Base-by-base conservation (phyloP, 1,140 invertebrate genomes). In the Melipona quadrifasciata region DNA sequence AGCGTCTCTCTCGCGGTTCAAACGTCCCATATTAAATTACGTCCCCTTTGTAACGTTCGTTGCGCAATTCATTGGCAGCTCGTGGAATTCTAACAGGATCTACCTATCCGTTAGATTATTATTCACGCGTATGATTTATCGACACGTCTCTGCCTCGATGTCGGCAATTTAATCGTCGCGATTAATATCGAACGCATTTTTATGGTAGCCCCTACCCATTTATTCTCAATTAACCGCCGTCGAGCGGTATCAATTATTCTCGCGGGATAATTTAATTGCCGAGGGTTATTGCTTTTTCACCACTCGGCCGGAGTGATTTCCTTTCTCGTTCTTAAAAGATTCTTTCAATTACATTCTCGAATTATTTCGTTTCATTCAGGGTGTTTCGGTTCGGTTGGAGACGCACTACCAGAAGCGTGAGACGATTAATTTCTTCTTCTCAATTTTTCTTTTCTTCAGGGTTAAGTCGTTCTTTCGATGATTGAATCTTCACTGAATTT, bases 21-120 rank as follows among this genome's bases (percentile, higher is more conserved):
- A 34, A 21, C 27, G 31, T 58, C 57, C 34, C 14, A 61, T 81
- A 53, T 81, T 74, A 16, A 61, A 72, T 71, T 61, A 58, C 24
- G 27, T 53, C 53, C 24, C n/a, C 27, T 57, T 74, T 19, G n/a
- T 24, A 24, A 21, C 10, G 27, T 34, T 21, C 34, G 27, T 58
- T 58, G 73, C 55, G 47, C 57, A 61, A 61, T 61, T 61, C 57
- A 76, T 39, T 12, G 27, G 55, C 31, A 21, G 21, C 11, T 58
- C 11, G 11, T 39, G 74, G 55, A 76, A 61, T 76, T 61, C 57
- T 58, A 76, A 58, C 55, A 47, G 47, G 47, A 21, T 1, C 17
- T 73, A 27, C 12, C 39, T 39, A 39, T 31, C 10, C 24, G 1
- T 21, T 10, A 24, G 39, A 5, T 75, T 75, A 75, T 75, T 57